Evolutionary conservation across 2,888 invertebrate species (phyloP), one percentile per base, ranked within the genome.

Genomic region (Mythimna vitellina): DNA sequence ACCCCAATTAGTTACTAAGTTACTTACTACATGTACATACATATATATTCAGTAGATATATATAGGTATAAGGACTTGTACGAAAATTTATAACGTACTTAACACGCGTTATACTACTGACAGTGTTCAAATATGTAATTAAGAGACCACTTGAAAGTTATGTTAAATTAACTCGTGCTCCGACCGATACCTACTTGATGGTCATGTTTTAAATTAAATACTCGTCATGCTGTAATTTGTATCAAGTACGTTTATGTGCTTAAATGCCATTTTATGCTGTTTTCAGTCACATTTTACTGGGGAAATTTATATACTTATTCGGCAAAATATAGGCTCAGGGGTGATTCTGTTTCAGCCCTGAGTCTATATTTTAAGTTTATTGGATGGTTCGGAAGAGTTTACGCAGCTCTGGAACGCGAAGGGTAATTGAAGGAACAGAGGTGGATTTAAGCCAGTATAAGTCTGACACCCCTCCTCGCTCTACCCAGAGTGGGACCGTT

Each of bases 1-100:
- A 79, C 80, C 82, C 80, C 85, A 82, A 85, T 83, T 83, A 80
- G 80, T 84, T 84, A 53, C 70, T 65, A 77, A 77, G 53, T 53
- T 67, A 38, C 58, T 60, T 46, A 63, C 42, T 35, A 25, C 35
- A 35, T 62, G 32, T 35, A 54, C 32, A 38, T 25, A 58, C n/a
- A 25, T 54, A 71, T 17, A 10, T 49, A 42, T 22, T 42, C 14
- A 7, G 25, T 61, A 61, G 10, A 67, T 63, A 72, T 56, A 46
- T 65, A 22, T n/a, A 78, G 46, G 46, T 81, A 63, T 72, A 65
- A 73, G 69, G 80, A 73, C 82, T 73, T 76, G 76, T 74, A 73
- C 46, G 61, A 62, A 71, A 84, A 84, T 84, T 82, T 79, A 84
- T 64, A 73, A 20, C 82, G 66, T 57, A 79, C 82, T 76, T 73